phyloP scores from a whole-genome alignment of 2,888 invertebrate species.

The Dryadula phaetusa region DNA sequence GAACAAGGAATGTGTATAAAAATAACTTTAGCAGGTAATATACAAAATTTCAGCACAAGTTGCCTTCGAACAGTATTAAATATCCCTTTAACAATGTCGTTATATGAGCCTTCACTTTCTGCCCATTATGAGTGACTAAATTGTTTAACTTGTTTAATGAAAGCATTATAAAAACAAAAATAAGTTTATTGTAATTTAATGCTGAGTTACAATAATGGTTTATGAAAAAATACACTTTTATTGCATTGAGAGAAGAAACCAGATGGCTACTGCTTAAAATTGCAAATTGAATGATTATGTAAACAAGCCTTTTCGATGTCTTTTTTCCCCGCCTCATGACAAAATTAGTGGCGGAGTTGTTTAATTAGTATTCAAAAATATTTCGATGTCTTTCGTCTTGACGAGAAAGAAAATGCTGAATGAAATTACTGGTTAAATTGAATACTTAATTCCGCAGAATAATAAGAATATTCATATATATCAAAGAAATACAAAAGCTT shows the following conservation, averaged over 20 bases:
- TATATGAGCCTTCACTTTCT: conserved; percentile 26
- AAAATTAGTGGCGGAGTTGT: conserved; percentile 59
- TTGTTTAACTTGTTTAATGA: conserved; percentile 38
- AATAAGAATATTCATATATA: neutral
- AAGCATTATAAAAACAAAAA: conserved; percentile 43
- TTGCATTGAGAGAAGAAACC: conserved; percentile 55
- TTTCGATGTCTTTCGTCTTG: conserved; percentile 59
- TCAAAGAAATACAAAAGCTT: neutral
- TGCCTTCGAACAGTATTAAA: conserved; percentile 25
- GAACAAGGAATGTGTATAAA: neutral
- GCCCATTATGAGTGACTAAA: conserved; percentile 17
- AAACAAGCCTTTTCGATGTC: conserved; percentile 72
- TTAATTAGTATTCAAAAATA: conserved; percentile 73
- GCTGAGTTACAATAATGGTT: conserved; percentile 46
- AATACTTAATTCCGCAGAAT: neutral
- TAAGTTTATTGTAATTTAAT: conserved; percentile 54
- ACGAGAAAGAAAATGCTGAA: conserved; percentile 48
- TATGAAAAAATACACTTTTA: conserved; percentile 49
- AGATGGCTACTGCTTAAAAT: conserved; percentile 74
- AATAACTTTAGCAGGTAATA: conserved; percentile 1
- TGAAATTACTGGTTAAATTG: conserved; percentile 35
- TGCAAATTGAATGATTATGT: conserved; percentile 82
- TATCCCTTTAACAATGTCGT: conserved; percentile 29
- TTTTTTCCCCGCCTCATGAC: conserved; percentile 67
- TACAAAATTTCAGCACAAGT: conserved; percentile 9